phyloP scores from a whole-genome alignment of 1,140 invertebrate genomes.

The Lysiphlebus fabarum region DNA sequence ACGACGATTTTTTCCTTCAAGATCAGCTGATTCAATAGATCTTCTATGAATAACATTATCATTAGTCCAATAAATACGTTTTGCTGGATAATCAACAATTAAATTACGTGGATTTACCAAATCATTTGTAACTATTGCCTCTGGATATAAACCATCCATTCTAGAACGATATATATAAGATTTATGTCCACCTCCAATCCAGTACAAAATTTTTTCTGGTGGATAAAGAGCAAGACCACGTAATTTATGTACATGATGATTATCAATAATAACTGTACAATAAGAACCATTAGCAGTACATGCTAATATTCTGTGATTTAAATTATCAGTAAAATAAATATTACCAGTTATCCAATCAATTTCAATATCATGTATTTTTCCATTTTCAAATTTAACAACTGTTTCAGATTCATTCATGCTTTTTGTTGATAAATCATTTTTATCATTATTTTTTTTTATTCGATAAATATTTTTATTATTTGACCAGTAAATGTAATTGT shows the following conservation, averaged over 20 bases:
- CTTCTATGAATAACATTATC: slow-evolving; percentile 57
- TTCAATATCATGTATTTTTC: slow-evolving; percentile 71
- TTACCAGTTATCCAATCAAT: slow-evolving; percentile 80
- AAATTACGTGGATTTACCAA: slow-evolving; percentile 88
- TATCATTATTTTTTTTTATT: slow-evolving; percentile 62
- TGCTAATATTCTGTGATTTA: slow-evolving; percentile 69
- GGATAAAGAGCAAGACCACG: slow-evolving; percentile 64
- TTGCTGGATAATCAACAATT: slow-evolving; percentile 79
- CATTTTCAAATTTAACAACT: slow-evolving; percentile 57
- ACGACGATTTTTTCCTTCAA: slow-evolving; percentile 70
- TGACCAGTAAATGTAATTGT: slow-evolving; percentile 71
- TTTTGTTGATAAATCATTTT: slow-evolving; percentile 61
- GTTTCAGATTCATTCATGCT: slow-evolving; percentile 60
- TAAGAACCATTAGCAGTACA: slow-evolving; percentile 63
- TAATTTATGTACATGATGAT: slow-evolving; percentile 56
- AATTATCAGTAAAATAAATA: slow-evolving; percentile 76
- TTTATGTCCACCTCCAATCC: slow-evolving; percentile 77
- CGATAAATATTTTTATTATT: slow-evolving; percentile 39
- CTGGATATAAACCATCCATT: slow-evolving; percentile 77
- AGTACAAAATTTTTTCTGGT: slow-evolving; percentile 71
- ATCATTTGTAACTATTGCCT: slow-evolving; percentile 49
- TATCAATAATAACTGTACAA: slow-evolving; percentile 62
- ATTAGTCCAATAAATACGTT: slow-evolving; percentile 77
- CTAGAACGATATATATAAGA: slow-evolving; percentile 73
- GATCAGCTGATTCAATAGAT: slow-evolving; percentile 71